These are phyloP conservation scores for Tupiocoris notatus DNA, from an alignment of 2,888 invertebrate species.

Conservation along the genomic window DNA sequence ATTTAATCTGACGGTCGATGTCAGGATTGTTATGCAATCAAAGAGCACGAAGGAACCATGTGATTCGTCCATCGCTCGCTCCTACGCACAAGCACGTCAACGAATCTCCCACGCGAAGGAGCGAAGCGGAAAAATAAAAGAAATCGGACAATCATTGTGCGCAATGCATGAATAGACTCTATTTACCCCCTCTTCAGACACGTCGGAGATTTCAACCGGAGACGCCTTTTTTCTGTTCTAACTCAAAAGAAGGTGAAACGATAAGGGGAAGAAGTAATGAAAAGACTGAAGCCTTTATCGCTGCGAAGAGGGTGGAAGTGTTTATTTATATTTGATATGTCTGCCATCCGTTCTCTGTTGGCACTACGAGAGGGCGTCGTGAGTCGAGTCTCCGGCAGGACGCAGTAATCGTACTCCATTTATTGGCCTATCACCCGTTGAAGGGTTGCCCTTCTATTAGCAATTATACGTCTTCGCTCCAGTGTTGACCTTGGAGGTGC, in stretches of 20 bases:
- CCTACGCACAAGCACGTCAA: slow-evolving; percentile 22
- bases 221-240: background rate
- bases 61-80: too few relatives aligned
- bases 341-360: slow-evolving; percentile 11
- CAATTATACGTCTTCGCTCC: slow-evolving; percentile 30
- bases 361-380: slow-evolving; percentile 21
- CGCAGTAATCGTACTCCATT: slow-evolving; percentile 28
- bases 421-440: slow-evolving; percentile 19
- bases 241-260: background rate
- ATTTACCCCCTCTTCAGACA: slow-evolving; percentile 32
- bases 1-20: too few relatives aligned
- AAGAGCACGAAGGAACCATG: too few relatives aligned
- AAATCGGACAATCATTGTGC: slow-evolving; percentile 22
- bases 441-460: slow-evolving; percentile 24
- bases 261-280: background rate
- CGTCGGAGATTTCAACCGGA: slow-evolving; percentile 5
- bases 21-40: too few relatives aligned
- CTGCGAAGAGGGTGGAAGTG: slow-evolving; percentile 21
- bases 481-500: slow-evolving; percentile 14
- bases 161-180: slow-evolving; percentile 24
- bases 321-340: slow-evolving; percentile 42
- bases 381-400: slow-evolving; percentile 1
- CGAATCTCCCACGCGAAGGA: slow-evolving; percentile 3
- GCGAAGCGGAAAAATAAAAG: slow-evolving; percentile 14
- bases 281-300: background rate